Evolutionary conservation across 2,797 vertebrate species (phyloP), one percentile per base, ranked within the genome.

Genomic region (Sebastiscus tertius): DNA sequence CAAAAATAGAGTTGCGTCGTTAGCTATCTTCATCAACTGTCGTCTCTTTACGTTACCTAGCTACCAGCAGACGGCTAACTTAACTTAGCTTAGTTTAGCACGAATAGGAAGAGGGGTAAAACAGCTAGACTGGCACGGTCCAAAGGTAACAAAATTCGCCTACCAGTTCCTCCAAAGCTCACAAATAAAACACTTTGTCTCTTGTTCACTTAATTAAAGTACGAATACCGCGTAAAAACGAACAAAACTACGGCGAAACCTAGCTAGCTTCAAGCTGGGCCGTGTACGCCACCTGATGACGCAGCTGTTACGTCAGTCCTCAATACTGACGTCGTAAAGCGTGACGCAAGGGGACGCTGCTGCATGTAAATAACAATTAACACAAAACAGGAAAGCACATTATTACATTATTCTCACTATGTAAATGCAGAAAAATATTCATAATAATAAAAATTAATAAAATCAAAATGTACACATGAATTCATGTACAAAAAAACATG

Each of bases 401-500:
- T 11, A 22, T 64, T 16, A 16, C 7, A 22, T n/a, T 5, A 67
- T 29, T 29, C 14, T 26, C 62, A 8, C 6, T 12, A 29, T 52
- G 27, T 52, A 13, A 34, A 54, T 31, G 46, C 29, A 68, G 46
- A 42, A 49, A 26, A 11, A 36, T 55, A 24, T 55, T 18, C 4
- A 4, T 7, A 11, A 26, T 1, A 55, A 14, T 54, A 52, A n/a
- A n/a, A 52, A 54, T 9, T 24, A 33, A 22, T 13, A 0, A 36
- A 13, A 33, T 33, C 11, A 66, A 68, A 66, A 66, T 22, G 1
- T 14, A 31, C 18, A 11, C 1, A 4, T 29, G 8, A 22, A 11
- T 26, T 56, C 3, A 16, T 24, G 24, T n/a, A 12, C 14, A 12
- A 3, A 64, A 64, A 36, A 42, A 26, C 13, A 7, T 71, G 10